Conservation (phyloP, 2,888 invertebrate genomes). For the Eristalinus sepulchralis region DNA sequence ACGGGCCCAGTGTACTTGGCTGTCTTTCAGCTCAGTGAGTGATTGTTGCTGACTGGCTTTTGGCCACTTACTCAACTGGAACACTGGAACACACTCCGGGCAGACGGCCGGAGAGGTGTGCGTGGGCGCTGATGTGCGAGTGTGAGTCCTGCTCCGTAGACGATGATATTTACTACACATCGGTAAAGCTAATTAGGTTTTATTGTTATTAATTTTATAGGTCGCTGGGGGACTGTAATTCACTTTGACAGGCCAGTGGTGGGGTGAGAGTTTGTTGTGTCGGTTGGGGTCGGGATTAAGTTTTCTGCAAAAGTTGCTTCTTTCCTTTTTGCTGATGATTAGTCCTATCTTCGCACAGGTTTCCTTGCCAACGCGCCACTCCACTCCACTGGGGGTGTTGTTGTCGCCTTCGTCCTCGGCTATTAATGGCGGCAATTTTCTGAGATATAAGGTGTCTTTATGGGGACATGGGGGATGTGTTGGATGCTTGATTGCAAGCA, state of each 20-base stretch:
- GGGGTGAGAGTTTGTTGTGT: neutral
- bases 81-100: neutral
- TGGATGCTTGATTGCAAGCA: slow-evolving; percentile 17
- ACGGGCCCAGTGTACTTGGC: neutral
- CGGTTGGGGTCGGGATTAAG: neutral
- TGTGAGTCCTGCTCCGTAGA: neutral
- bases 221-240: slow-evolving; percentile 61
- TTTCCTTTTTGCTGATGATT: slow-evolving; percentile 28
- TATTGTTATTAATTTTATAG: slow-evolving; percentile 70
- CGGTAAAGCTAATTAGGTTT: slow-evolving; percentile 67
- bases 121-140: neutral
- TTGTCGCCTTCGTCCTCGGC: slow-evolving; percentile 9
- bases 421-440: slow-evolving; percentile 58
- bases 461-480: slow-evolving; percentile 22
- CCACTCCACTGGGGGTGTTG: too few relatives aligned
- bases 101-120: neutral
- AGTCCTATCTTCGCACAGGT: neutral
- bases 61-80: slow-evolving; percentile 14
- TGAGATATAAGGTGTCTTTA: slow-evolving; percentile 59
- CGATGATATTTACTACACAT: slow-evolving; percentile 30
- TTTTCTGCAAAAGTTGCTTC: slow-evolving; percentile 3
- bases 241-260: slow-evolving; percentile 35
- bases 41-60: slow-evolving; percentile 58
- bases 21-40: slow-evolving; percentile 37
- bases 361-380: neutral